These are phyloP conservation scores for Horisme vitalbata DNA, from an alignment of 2,888 invertebrate species.

Conservation along the genomic window DNA sequence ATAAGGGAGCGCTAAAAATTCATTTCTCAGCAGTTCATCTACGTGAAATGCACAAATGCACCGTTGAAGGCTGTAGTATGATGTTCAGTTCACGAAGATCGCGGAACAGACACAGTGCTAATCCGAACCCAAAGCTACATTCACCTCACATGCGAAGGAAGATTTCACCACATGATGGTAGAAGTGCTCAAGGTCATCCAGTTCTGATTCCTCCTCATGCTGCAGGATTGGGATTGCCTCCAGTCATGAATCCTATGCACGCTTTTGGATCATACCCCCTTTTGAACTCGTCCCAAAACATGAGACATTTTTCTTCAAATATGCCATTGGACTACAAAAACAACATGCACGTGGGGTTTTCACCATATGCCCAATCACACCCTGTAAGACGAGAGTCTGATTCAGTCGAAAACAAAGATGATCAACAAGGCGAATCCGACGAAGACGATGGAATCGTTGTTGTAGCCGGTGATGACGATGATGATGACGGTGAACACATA, in stretches of 20 bases:
- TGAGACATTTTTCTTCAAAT: slow-evolving; percentile 80
- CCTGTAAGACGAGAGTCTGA: slow-evolving; percentile 65
- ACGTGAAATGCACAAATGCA: slow-evolving; percentile 99
- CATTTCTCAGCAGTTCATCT: slow-evolving; percentile 99
- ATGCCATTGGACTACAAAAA: slow-evolving; percentile 79
- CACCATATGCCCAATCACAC: slow-evolving; percentile 62
- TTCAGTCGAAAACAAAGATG: slow-evolving; percentile 79
- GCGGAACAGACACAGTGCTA: slow-evolving; percentile 97
- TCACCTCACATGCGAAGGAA: slow-evolving; percentile 96
- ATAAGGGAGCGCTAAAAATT: slow-evolving; percentile 99
- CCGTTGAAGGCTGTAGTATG: slow-evolving; percentile 99
- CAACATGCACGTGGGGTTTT: slow-evolving; percentile 64
- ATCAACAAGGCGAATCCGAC: slow-evolving; percentile 86
- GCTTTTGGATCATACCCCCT: slow-evolving; percentile 91
- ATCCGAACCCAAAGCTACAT: slow-evolving; percentile 98
- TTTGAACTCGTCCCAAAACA: slow-evolving; percentile 86
- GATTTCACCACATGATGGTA: slow-evolving; percentile 96
- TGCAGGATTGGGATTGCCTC: slow-evolving; percentile 85
- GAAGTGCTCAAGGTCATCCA: slow-evolving; percentile 93
- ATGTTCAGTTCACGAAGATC: slow-evolving; percentile 99
- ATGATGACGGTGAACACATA: slow-evolving; percentile 84
- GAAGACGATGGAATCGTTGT: slow-evolving; percentile 91
- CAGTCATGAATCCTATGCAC: slow-evolving; percentile 87
- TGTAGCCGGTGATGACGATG: slow-evolving; percentile 90
- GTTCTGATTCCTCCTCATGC: slow-evolving; percentile 88